Evolutionary conservation across 2,113 vertebrate species (phyloP).

Genomic region (Canis aureus): DNA sequence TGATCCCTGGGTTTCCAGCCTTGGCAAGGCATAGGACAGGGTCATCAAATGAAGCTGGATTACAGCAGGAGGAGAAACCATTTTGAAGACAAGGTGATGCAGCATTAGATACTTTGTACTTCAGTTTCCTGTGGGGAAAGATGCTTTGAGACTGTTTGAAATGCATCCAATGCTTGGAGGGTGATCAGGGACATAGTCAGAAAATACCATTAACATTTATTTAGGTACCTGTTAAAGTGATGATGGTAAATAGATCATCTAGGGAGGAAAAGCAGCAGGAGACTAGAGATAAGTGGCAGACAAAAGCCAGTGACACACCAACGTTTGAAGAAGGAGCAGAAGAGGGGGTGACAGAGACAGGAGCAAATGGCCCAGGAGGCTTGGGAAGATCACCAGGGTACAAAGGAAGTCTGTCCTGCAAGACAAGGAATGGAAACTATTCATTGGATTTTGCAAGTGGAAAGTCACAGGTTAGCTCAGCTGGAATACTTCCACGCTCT

Average conservation of each 20-base stretch:
- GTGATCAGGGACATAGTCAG: background rate
- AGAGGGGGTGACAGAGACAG: accelerated
- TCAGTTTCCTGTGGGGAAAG: background rate
- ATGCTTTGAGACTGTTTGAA: background rate
- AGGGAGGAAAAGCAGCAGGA: background rate
- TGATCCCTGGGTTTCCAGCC: background rate
- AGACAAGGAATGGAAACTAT: background rate
- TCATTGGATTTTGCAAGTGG: too few relatives aligned
- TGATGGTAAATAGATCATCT: background rate
- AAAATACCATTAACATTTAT: background rate
- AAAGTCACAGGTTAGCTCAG: background rate
- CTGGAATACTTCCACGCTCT: background rate
- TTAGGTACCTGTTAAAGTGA: background rate
- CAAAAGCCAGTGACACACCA: background rate
- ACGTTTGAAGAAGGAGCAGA: background rate
- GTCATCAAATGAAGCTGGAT: background rate
- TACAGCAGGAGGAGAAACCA: background rate
- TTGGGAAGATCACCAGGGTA: too few relatives aligned
- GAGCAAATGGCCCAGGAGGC: background rate
- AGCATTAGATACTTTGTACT: background rate
- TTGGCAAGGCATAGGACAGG: background rate
- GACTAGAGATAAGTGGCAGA: background rate
- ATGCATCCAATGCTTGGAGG: too few relatives aligned
- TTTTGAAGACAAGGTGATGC: background rate
- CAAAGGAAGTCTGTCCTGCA: accelerated